Evolutionary conservation across 2,888 invertebrate species (phyloP), one percentile per base, ranked within the genome.

Genomic region (Panzeria rudis): DNA sequence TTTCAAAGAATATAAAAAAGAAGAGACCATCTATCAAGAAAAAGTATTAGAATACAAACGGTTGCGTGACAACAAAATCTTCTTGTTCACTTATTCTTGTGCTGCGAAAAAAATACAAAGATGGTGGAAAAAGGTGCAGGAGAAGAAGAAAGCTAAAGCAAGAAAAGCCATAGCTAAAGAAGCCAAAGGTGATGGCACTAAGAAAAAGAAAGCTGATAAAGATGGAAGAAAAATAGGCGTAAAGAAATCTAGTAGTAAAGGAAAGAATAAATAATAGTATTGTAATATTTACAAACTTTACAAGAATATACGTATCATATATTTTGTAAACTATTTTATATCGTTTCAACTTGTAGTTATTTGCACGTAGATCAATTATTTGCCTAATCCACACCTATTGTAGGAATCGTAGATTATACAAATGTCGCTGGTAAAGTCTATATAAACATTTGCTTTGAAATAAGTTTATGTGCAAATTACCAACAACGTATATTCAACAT

Each of bases 51-150:
- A 71, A 17, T 17, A 44, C 8, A 23, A 73, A 47, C 17, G 35
- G 2, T 23, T 59, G 20, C 66, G 50, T 9, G 79, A 84, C 1
- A 47, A 47, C 2, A 76, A 76, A 59, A 41, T 73, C 25, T 2
- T 44, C 1, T 3, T 69, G 9, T 84, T 84, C 44, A 52, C 59
- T 11, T 9, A 71, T 5, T 52, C 15, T 17, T 64, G 69, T 7
- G 84, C 84, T 11, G 84, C 80, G 4, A 75, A 25, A 50, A 75
- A 47, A 50, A 64, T 84, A 35, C 79, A 84, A 59, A 76, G 47
- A 52, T 84, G 84, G 84, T 84, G 76, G 79, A 83, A n/a, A 47
- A 17, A 15, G 35, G 0, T 23, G 0, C 17, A 54, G 6, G n/a
- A n/a, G n/a, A 69, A 68, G 17, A 64, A 54, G 11, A 20, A 11